These are phyloP conservation scores for Trichechus manatus DNA, from an alignment of 2,113 vertebrate species.

Conservation along the genomic window DNA sequence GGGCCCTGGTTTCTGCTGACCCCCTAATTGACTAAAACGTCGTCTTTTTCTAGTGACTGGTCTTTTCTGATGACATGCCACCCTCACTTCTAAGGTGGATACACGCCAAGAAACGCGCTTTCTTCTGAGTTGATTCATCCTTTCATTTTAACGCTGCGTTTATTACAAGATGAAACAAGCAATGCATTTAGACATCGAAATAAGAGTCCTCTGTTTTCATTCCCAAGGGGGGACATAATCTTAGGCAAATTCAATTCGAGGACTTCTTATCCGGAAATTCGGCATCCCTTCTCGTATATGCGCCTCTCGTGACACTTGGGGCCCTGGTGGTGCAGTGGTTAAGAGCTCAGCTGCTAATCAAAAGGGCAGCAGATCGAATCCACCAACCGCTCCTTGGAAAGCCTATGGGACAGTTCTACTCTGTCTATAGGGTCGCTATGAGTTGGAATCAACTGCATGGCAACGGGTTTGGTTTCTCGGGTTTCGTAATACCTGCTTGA, in stretches of 20 bases:
- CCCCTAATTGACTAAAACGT: too few species aligned
- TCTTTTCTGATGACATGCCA: too few species aligned
- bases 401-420: too few species aligned
- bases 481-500: not conserved
- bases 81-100: too few species aligned
- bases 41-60: too few species aligned
- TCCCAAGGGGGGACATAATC: not conserved
- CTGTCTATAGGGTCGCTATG: not conserved
- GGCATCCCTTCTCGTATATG: not conserved
- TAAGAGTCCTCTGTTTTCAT: not conserved
- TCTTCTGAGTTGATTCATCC: not conserved
- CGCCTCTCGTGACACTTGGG: not conserved
- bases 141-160: not conserved
- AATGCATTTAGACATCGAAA: constrained; percentile 4
- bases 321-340: too few species aligned
- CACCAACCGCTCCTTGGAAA: not conserved
- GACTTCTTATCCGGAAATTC: not conserved
- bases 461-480: not conserved
- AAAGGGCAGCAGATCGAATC: not conserved
- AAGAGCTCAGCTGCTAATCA: too few species aligned
- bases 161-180: not conserved
- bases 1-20: too few species aligned
- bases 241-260: not conserved
- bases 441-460: not conserved
- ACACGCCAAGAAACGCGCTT: not conserved